Conservation (phyloP, 2,113 vertebrate species). For the Hyaena hyaena region DNA sequence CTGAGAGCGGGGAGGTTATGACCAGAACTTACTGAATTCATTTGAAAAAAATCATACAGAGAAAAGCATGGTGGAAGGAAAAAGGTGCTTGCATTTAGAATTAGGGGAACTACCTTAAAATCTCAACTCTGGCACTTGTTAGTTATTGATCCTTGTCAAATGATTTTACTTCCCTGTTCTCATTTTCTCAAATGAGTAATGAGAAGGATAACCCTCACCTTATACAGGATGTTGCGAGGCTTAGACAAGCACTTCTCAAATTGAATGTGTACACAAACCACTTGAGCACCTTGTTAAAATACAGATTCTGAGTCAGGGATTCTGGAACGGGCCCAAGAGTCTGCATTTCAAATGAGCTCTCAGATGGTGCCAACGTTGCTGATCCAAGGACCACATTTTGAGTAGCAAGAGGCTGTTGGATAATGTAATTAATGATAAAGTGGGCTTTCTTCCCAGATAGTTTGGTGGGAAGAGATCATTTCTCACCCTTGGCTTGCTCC, state of each 20-base stretch:
- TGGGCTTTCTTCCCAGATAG: slow-evolving; percentile 6
- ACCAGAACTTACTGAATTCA: background rate
- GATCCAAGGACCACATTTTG: background rate
- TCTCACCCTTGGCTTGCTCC: background rate
- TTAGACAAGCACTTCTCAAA: background rate
- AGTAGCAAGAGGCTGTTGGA: background rate
- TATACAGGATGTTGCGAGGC: background rate
- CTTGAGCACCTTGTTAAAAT: background rate
- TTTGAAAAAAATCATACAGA: background rate
- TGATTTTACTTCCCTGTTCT: background rate
- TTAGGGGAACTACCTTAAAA: background rate
- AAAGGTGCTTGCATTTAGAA: background rate
- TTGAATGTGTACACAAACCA: background rate
- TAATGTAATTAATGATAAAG: background rate
- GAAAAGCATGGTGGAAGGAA: background rate
- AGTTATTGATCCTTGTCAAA: background rate
- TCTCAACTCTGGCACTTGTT: background rate
- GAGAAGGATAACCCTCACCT: background rate
- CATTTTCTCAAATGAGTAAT: background rate
- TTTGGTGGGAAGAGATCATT: background rate
- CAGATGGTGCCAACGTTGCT: background rate
- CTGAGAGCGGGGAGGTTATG: background rate
- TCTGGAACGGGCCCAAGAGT: background rate
- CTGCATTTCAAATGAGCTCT: slow-evolving; percentile 20
- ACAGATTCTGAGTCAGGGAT: background rate